Percentiles rank a stretch among this genome's conserved stretches.
phyloP scores from a whole-genome alignment of 2,888 invertebrate genomes.

The Dorcus hopei region DNA sequence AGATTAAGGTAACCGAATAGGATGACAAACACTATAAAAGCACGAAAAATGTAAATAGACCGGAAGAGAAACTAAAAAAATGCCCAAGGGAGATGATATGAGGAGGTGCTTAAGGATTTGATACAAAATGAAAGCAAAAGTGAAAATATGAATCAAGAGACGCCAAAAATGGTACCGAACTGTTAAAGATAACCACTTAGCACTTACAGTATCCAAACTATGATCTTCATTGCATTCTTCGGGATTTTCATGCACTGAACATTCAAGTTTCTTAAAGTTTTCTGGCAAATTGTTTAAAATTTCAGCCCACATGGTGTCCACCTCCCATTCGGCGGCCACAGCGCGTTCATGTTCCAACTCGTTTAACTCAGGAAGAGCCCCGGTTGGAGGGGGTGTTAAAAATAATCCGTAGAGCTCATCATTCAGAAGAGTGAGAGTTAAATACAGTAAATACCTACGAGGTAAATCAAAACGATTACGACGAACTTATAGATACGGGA shows the following conservation, averaged over 20 bases:
- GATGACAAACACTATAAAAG: too few species aligned
- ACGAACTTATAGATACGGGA: too few species aligned
- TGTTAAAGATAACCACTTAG: not conserved
- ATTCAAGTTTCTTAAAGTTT: conserved; percentile 40
- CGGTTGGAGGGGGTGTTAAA: conserved; percentile 40
- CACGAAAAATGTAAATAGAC: too few species aligned
- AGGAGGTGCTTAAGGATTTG: too few species aligned
- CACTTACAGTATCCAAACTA: conserved; percentile 35
- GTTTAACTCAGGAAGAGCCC: conserved; percentile 43
- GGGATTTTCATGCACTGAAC: conserved; percentile 36
- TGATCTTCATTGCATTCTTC: conserved; percentile 42
- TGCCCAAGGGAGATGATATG: too few species aligned
- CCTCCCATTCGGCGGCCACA: conserved; percentile 49
- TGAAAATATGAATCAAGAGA: too few species aligned
- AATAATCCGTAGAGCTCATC: conserved; percentile 49
- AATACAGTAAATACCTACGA: conserved; percentile 45
- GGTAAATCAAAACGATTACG: not conserved
- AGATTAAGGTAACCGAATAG: too few species aligned
- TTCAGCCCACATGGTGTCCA: conserved; percentile 50
- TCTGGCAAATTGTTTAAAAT: conserved; percentile 44
- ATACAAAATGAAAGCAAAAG: too few species aligned
- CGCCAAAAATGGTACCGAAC: too few species aligned
- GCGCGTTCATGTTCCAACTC: conserved; percentile 33
- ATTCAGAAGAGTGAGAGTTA: conserved; percentile 47
- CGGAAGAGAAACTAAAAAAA: too few species aligned